Evolutionary conservation across 2,888 invertebrate genomes (phyloP).

Genomic region (Drosophila phalerata): DNA sequence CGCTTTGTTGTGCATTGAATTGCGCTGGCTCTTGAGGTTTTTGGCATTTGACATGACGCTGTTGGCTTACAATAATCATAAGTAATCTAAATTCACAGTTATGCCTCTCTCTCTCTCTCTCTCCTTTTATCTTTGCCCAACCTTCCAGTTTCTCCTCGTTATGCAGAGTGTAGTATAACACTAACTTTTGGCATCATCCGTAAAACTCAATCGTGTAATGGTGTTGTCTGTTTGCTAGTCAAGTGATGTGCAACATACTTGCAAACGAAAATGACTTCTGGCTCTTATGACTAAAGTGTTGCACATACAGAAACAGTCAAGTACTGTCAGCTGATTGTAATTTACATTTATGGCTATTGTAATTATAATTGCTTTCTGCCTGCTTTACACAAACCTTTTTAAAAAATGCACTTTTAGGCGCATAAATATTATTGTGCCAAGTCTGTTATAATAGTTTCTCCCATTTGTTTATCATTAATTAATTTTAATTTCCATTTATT

Average conservation of each 20-base stretch:
- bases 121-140: slow-evolving; percentile 9
- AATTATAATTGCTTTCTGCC: slow-evolving; percentile 67
- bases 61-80: slow-evolving; percentile 63
- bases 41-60: slow-evolving; percentile 30
- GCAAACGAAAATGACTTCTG: slow-evolving; percentile 41
- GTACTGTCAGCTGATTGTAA: slow-evolving; percentile 43
- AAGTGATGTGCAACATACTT: slow-evolving; percentile 27
- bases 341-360: slow-evolving; percentile 73
- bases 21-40: slow-evolving; percentile 17
- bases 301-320: neutral
- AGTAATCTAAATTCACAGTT: slow-evolving; percentile 77
- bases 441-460: slow-evolving; percentile 1
- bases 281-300: slow-evolving; percentile 11
- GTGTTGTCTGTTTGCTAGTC: slow-evolving; percentile 24
- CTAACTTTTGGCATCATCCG: slow-evolving; percentile 61
- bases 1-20: slow-evolving; percentile 60
- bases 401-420: slow-evolving; percentile 17
- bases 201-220: slow-evolving; percentile 38
- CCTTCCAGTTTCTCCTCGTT: neutral
- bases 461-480: slow-evolving; percentile 52
- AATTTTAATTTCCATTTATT: slow-evolving; percentile 24
- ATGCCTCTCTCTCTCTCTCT: slow-evolving; percentile 34
- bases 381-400: slow-evolving; percentile 17
- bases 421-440: slow-evolving; percentile 38
- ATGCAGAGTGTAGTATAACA: slow-evolving; percentile 61